Conservation (phyloP, 2,113 vertebrate species). For the Otis tarda region DNA sequence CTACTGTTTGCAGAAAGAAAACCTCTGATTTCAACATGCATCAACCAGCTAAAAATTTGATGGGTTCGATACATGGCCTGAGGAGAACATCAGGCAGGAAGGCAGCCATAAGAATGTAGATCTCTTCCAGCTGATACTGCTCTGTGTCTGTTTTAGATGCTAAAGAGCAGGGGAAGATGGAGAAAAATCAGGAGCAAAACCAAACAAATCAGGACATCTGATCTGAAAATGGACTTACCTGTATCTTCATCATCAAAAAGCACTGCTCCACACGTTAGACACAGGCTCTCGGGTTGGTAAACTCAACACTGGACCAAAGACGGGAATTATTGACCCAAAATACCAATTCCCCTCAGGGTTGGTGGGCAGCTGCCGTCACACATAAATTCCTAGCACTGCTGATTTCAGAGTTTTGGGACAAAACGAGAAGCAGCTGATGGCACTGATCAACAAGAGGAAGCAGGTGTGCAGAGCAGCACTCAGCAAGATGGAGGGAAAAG, state of each 20-base stretch:
- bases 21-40: background rate
- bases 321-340: background rate
- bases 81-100: background rate
- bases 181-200: background rate
- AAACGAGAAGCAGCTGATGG: rapidly evolving
- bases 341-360: background rate
- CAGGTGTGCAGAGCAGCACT: background rate
- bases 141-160: background rate
- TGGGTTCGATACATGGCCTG: background rate
- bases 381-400: no score
- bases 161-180: background rate
- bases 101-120: background rate
- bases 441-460: background rate
- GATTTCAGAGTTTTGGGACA: background rate
- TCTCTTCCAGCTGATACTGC: background rate
- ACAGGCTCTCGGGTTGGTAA: background rate
- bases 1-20: background rate
- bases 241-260: background rate
- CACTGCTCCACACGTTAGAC: background rate
- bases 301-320: background rate
- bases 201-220: background rate
- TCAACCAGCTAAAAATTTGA: background rate
- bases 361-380: background rate
- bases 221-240: background rate
- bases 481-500: background rate